Conservation (phyloP, 2,888 invertebrate genomes). For the Parapristionchus giblindavisi region DNA sequence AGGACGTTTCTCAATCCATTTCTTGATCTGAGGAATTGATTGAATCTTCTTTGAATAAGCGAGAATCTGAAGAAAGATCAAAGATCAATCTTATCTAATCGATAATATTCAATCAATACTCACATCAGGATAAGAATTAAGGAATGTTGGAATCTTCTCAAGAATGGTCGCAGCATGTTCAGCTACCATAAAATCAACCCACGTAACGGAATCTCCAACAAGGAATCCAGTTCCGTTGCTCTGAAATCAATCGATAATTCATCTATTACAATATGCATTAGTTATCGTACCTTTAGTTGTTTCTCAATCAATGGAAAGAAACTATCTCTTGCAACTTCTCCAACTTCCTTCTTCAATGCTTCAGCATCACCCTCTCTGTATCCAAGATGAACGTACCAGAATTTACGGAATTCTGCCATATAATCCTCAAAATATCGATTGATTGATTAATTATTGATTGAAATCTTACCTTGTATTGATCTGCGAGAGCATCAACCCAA, state of each 20-base stretch:
- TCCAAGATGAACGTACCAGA: constrained; percentile 46
- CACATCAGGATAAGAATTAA: constrained; percentile 54
- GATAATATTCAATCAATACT: background rate
- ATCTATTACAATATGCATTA: no score
- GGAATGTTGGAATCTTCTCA: constrained; percentile 50
- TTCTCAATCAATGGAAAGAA: no score
- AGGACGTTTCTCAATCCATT: constrained; percentile 57
- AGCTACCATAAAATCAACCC: constrained; percentile 60
- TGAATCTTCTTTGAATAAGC: constrained; percentile 60
- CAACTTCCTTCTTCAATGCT: no score
- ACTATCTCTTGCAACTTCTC: no score
- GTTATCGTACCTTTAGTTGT: no score
- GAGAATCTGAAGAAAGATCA: no score
- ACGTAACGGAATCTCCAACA: constrained; percentile 53
- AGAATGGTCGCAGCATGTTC: constrained; percentile 50
- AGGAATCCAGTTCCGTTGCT: constrained; percentile 55
- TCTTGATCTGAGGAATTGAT: constrained; percentile 51
- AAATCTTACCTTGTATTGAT: no score
- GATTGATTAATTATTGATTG: no score
- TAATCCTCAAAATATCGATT: constrained; percentile 42
- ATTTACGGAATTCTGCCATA: constrained; percentile 45
- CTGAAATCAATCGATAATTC: constrained; percentile 30
- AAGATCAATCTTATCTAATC: no score
- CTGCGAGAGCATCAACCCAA: no score
- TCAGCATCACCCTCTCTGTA: constrained; percentile 50